These are phyloP conservation scores for Clivina fossor DNA, from an alignment of 2,888 invertebrate genomes.

Conservation along the genomic window DNA sequence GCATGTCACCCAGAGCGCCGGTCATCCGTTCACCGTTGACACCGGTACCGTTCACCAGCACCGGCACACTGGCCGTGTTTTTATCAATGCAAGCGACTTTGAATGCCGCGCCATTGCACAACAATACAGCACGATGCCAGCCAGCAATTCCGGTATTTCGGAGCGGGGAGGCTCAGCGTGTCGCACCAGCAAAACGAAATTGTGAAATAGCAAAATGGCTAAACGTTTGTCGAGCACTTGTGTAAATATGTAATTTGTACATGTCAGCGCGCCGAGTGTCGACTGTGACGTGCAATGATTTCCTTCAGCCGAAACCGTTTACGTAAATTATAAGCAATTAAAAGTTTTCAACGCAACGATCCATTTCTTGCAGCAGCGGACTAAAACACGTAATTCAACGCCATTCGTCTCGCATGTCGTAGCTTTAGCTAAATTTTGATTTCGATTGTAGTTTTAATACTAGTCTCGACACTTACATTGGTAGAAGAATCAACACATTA, in stretches of 20 bases:
- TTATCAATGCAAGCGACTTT: too few relatives aligned
- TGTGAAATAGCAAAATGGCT: neutral
- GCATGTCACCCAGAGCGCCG: slow-evolving; percentile 48
- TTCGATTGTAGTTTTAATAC: too few relatives aligned
- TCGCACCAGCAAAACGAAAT: neutral
- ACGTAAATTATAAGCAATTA: slow-evolving; percentile 50
- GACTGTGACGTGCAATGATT: slow-evolving; percentile 12
- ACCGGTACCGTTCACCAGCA: slow-evolving; percentile 1
- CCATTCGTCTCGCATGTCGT: slow-evolving; percentile 12
- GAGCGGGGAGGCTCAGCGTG: neutral
- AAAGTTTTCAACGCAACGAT: slow-evolving; percentile 49
- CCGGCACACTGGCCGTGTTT: neutral
- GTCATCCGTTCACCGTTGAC: slow-evolving; percentile 46
- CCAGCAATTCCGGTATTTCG: neutral
- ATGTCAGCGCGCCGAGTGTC: slow-evolving; percentile 7
- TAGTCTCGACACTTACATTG: too few relatives aligned
- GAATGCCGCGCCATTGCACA: too few relatives aligned
- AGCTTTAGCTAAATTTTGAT: too few relatives aligned
- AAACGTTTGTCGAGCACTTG: slow-evolving; percentile 1
- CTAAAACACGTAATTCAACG: slow-evolving; percentile 6
- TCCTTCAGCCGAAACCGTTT: slow-evolving; percentile 18
- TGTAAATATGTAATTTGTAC: slow-evolving; percentile 15
- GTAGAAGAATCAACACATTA: too few relatives aligned
- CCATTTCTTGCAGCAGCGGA: slow-evolving; percentile 13
- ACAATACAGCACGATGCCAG: too few relatives aligned